Percentiles rank a stretch among this genome's conserved stretches.
Evolutionary conservation across 2,113 vertebrate genomes (phyloP).

Genomic region (Gopherus flavomarginatus): DNA sequence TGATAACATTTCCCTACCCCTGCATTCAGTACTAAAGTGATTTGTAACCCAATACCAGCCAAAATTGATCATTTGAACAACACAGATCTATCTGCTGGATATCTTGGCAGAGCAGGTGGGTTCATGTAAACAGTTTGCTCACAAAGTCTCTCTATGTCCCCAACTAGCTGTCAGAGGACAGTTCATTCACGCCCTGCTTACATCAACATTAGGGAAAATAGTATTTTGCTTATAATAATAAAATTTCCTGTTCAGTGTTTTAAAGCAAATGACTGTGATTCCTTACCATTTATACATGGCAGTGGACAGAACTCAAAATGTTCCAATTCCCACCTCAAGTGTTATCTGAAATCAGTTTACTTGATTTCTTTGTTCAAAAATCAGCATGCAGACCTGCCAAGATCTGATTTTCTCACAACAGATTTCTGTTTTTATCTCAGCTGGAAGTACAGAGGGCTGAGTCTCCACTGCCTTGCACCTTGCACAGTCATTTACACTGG

Average conservation of each 20-base stretch:
- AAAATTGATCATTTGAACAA: no score
- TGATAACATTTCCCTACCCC: no score
- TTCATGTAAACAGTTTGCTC: background rate
- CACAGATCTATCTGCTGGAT: no score
- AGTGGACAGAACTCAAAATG: background rate
- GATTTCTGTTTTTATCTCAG: background rate
- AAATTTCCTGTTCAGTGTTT: background rate
- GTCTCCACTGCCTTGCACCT: background rate
- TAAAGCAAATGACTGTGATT: background rate
- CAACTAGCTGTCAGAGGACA: no score
- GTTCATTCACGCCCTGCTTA: no score
- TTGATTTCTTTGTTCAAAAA: background rate
- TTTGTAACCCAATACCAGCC: no score
- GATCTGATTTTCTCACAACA: conserved; percentile 1
- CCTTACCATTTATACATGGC: background rate
- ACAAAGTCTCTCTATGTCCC: no score
- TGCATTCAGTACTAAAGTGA: no score
- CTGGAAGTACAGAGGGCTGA: background rate
- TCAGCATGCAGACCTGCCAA: background rate
- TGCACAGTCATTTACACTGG: background rate
- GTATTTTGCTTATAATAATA: background rate
- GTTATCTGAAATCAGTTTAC: background rate
- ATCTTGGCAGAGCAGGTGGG: no score
- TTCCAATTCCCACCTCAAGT: rapidly evolving
- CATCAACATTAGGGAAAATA: background rate